A percentile compares a stretch with the other conserved stretches of the same genome.
Evolutionary conservation across 2,888 invertebrate species (phyloP).

Genomic region (Cheilosia vernalis): DNA sequence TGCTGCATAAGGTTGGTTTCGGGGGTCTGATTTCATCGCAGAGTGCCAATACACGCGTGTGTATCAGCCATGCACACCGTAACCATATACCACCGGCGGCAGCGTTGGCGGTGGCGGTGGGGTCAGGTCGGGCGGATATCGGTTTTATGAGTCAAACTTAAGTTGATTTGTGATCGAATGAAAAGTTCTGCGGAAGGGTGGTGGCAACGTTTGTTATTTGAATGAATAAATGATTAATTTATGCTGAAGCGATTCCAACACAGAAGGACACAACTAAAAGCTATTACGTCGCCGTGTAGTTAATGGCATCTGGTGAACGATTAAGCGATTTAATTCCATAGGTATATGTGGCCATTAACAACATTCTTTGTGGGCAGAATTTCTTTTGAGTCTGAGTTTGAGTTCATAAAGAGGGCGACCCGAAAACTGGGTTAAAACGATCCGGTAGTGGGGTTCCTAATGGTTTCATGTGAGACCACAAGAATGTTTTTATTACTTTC

Average conservation of each 20-base stretch:
- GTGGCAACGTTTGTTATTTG: conserved; percentile 23
- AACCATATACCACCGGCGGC: not conserved
- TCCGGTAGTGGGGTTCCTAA: conserved; percentile 36
- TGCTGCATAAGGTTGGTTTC: conserved; percentile 20
- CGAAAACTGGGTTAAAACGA: conserved; percentile 43
- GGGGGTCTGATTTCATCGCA: conserved; percentile 62
- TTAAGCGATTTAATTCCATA: conserved; percentile 36
- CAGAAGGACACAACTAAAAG: not conserved
- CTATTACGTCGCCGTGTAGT: conserved; percentile 23
- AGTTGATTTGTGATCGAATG: conserved; percentile 66
- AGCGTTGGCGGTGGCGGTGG: not conserved
- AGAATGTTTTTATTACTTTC: conserved; percentile 53
- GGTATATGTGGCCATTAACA: conserved; percentile 34
- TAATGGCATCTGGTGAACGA: conserved; percentile 49
- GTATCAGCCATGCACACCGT: conserved; percentile 34
- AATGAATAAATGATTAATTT: conserved; percentile 71
- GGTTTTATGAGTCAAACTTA: conserved; percentile 67
- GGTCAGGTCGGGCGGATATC: conserved; percentile 54
- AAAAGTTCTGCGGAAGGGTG: conserved; percentile 1
- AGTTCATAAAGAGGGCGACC: no score
- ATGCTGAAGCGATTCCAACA: conserved; percentile 23
- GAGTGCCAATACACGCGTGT: conserved; percentile 22
- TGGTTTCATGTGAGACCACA: conserved; percentile 37
- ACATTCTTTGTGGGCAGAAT: conserved; percentile 33
- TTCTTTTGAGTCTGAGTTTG: not conserved